Evolutionary conservation across 2,113 vertebrate genomes (phyloP), one percentile per base, ranked within the genome.

Genomic region (Lota lota): DNA sequence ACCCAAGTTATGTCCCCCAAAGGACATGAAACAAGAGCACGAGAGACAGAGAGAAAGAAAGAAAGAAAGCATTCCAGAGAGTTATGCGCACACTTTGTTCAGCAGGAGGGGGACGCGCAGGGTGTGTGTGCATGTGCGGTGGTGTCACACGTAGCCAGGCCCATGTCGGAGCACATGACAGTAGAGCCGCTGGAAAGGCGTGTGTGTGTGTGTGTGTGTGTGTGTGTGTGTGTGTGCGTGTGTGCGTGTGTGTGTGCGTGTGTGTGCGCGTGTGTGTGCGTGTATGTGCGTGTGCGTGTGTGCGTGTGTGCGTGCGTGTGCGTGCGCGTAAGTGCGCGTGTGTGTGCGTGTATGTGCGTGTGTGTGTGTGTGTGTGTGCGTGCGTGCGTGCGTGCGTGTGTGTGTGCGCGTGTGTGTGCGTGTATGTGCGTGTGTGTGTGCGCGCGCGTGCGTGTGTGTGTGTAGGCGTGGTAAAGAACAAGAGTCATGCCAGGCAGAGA

Each of bases 151-250:
- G 40, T 11, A 47, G 40, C 40, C 40, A 47, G 40, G 40, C 40
- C 40, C 40, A 47, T 47, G 40, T 47, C 40, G 12, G 7, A 50
- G 16, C 64, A 76, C 68, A 57, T 66, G 59, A 68, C 63, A 76
- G 59, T 71, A 24, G 47, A 69, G 62, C 21, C 21, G 68, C 70
- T 69, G 61, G 68, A 72, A 79, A 67, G 69, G 74, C 77, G 24
- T 7, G 67, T 47, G 40, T 47, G 40, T 47, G 40, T 47, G 40
- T 47, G 40, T 14, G 10, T 11, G 40, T 47, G 40, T 14, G 40
- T 14, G 40, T 8, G 40, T 8, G 7, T 12, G 40, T 47, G 40
- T 47, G 40, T 14, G 40, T 14, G 40, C 40, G 40, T 8, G 7
- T 12, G 40, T 47, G 74, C 77, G 24, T 7, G 67, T 47, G 40